Evolutionary conservation across 2,113 vertebrate species (phyloP).

Genomic region (Nannospalax galili): DNA sequence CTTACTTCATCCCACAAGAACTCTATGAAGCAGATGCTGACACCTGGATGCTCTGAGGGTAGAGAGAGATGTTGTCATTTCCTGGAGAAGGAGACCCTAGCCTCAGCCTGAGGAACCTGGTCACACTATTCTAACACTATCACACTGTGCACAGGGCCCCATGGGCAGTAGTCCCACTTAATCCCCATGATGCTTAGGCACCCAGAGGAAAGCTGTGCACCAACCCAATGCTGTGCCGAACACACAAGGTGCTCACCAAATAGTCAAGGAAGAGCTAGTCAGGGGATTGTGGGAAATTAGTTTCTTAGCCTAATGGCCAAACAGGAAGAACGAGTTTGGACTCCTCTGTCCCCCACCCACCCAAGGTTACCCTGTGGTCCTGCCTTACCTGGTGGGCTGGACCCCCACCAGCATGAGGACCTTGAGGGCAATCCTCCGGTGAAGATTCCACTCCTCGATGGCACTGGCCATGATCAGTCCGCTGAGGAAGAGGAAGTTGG

Average conservation of each 20-base stretch:
- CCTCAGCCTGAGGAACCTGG: neutral
- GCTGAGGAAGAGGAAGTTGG: constrained; percentile 98
- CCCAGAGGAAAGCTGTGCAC: neutral
- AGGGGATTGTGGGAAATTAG: accelerated
- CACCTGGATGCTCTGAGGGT: neutral
- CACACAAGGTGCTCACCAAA: neutral
- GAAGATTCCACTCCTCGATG: constrained; percentile 98
- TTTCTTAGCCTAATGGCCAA: neutral
- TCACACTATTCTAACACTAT: neutral
- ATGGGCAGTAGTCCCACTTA: neutral
- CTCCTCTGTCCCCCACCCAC: no score
- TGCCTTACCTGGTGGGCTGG: constrained; percentile 92
- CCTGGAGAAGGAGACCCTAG: neutral
- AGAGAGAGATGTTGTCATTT: neutral
- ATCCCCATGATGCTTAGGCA: accelerated
- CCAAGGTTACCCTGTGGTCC: neutral
- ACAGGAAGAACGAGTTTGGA: neutral
- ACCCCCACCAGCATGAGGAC: constrained; percentile 94
- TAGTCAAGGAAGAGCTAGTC: neutral
- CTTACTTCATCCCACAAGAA: neutral
- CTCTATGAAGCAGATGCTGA: neutral
- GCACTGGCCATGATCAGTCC: constrained; percentile 97
- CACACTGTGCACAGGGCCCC: neutral
- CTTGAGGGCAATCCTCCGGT: constrained; percentile 95
- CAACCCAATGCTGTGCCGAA: neutral